phyloP scores from a whole-genome alignment of 2,888 invertebrate species.

The Nephrotoma flavescens region DNA sequence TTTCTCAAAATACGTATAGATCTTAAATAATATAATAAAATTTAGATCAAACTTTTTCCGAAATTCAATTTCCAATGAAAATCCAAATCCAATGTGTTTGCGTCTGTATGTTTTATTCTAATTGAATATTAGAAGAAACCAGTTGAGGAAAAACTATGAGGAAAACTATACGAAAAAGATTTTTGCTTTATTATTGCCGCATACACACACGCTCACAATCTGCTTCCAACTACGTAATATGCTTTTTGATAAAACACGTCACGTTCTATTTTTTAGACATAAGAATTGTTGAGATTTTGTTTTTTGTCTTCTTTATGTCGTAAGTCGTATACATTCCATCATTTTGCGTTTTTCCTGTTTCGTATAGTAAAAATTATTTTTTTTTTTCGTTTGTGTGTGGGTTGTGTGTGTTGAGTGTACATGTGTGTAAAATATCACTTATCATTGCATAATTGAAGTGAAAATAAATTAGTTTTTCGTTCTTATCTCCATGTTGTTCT shows the following conservation, averaged over 20 bases:
- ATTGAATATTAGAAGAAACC: background rate
- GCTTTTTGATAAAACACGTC: background rate
- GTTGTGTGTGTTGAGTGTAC: background rate
- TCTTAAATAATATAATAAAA: background rate
- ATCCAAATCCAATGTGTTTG: background rate
- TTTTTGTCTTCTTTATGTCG: background rate
- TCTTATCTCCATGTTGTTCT: background rate
- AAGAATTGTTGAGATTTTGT: background rate
- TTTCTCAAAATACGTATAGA: background rate
- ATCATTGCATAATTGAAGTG: background rate
- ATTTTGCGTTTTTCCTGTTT: background rate
- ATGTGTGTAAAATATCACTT: background rate
- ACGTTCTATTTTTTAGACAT: background rate
- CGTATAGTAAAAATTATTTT: background rate
- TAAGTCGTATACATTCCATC: background rate
- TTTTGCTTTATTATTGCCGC: background rate
- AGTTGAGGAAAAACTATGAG: background rate
- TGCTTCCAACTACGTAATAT: background rate
- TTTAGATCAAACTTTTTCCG: background rate
- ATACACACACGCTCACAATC: background rate
- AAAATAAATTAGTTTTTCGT: background rate
- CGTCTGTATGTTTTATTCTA: background rate
- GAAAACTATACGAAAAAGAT: background rate
- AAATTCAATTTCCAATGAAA: background rate
- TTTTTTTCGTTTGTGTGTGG: no score